Evolutionary conservation across 2,113 vertebrate species (phyloP).

Genomic region (Nothobranchius kuhntae): DNA sequence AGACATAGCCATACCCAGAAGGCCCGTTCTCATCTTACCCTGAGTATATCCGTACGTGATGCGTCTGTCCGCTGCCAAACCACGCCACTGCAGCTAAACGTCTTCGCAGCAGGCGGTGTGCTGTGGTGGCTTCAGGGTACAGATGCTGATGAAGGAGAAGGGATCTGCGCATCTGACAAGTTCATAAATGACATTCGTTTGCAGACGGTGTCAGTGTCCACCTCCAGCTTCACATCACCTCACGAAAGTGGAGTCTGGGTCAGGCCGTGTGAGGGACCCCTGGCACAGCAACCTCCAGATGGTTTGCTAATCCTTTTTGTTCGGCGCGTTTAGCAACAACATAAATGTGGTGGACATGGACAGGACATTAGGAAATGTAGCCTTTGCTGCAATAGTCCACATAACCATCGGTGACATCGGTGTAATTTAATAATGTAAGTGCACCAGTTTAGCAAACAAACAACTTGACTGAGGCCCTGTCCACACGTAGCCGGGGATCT

Average conservation of each 20-base stretch:
- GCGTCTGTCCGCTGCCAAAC: slow-evolving; percentile 22
- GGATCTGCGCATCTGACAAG: slow-evolving; percentile 24
- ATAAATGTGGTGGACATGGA: too few relatives aligned
- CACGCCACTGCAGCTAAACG: slow-evolving; percentile 20
- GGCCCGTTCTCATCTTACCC: slow-evolving; percentile 47
- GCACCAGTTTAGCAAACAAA: too few relatives aligned
- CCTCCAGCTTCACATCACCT: slow-evolving; percentile 45
- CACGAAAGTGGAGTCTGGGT: slow-evolving; percentile 40
- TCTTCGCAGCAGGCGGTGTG: slow-evolving; percentile 16
- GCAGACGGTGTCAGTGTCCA: slow-evolving; percentile 31
- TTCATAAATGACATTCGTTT: slow-evolving; percentile 23
- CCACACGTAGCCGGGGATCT: too few relatives aligned
- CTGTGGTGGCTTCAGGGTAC: slow-evolving; percentile 25
- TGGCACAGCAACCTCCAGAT: slow-evolving; percentile 15
- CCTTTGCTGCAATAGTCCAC: too few relatives aligned
- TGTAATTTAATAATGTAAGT: too few relatives aligned
- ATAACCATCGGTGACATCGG: too few relatives aligned
- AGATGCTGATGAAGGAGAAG: slow-evolving; percentile 40
- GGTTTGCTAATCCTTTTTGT: slow-evolving; percentile 6
- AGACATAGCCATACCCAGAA: slow-evolving; percentile 17
- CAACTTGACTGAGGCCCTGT: too few relatives aligned
- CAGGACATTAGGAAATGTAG: too few relatives aligned
- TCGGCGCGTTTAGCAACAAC: background rate
- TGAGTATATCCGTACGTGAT: slow-evolving; percentile 22
- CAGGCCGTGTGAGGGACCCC: slow-evolving; percentile 33